These are phyloP conservation scores for Dissostichus mawsoni DNA, from an alignment of 2,113 vertebrate genomes.

Conservation along the genomic window DNA sequence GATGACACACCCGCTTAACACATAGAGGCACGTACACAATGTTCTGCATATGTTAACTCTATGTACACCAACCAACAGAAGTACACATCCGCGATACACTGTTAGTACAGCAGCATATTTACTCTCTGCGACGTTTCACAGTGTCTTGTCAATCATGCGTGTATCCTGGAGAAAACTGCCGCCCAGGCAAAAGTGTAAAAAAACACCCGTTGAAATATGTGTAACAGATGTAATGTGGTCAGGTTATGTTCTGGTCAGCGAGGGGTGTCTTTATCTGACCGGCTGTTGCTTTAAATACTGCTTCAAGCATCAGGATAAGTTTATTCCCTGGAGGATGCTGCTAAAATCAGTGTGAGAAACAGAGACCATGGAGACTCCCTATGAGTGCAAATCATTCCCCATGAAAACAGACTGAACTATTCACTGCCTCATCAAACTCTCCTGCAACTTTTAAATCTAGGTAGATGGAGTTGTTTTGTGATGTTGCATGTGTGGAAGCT, in stretches of 20 bases:
- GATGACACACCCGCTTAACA: too few relatives aligned
- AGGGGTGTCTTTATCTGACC: constrained; percentile 18
- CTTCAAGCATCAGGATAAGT: constrained; percentile 10
- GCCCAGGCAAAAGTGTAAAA: constrained; percentile 1
- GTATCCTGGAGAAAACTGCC: constrained; percentile 28
- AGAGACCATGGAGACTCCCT: constrained; percentile 44
- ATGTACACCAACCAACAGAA: background rate
- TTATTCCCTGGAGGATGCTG: constrained; percentile 61
- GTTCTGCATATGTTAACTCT: background rate
- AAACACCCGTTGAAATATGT: constrained; percentile 19
- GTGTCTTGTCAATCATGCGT: constrained; percentile 41
- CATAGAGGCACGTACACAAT: too few relatives aligned
- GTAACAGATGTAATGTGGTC: constrained; percentile 46
- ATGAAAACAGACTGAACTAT: constrained; percentile 3
- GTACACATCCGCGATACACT: background rate
- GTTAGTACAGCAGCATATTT: constrained; percentile 8
- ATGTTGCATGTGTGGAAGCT: background rate
- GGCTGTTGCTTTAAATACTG: constrained; percentile 32
- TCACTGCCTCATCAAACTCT: background rate
- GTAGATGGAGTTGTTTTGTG: background rate
- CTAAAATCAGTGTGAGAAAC: constrained; percentile 78
- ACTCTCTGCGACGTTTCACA: background rate
- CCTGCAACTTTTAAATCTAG: background rate
- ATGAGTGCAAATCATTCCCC: background rate
- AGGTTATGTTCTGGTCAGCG: constrained; percentile 40